Base-by-base conservation (phyloP, 2,113 vertebrate genomes). In the Colius striatus region DNA sequence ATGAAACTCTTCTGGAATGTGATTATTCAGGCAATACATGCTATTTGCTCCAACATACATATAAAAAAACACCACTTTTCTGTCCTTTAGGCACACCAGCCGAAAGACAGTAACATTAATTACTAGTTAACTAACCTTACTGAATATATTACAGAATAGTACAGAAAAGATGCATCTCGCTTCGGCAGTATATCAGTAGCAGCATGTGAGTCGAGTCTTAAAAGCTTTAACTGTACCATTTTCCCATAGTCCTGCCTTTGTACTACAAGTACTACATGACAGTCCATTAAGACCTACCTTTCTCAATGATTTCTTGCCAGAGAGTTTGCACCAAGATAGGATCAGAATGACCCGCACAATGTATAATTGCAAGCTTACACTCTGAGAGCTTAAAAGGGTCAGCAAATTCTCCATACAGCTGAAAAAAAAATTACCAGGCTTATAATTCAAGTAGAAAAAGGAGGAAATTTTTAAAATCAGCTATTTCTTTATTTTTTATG, bases 321-420 rank as follows among this genome's bases (percentile, higher is more conserved):
- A 99, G 98, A 5, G 98, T 99, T 87, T 99, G 99, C 29, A 99
- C 99, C 92, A 99, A 98, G 89, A 99, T 99, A 22, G 98, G 98
- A 94, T 99, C 99, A 11, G 99, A 99, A 97, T 99, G 99, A 78
- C 99, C 99, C 0, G 99, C 99, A 60, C 99, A 99, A 96, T 99
- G 99, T 97, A 99, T 99, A 96, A 99, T 99, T 83, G 99, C 99
- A 96, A 99, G 98, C 90, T 99, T 99, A 97, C 99, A 99, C 91
- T 99, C 99, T 0, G 99, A 99, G 78, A 99, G 97, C 79, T 98
- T 99, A 97, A 99, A 99, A 32, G 99, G 99, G 68, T 99, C 99
- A 19, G 99, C 99, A 97, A 99, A 99, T 96, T 99, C 99, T 54
- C 99, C 99, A 47, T 99, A 99, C 18, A 99, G 98, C 99, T 99